Evolutionary conservation across 2,797 vertebrate species (phyloP), one percentile per base, ranked within the genome.

Genomic region (Microchirus variegatus): DNA sequence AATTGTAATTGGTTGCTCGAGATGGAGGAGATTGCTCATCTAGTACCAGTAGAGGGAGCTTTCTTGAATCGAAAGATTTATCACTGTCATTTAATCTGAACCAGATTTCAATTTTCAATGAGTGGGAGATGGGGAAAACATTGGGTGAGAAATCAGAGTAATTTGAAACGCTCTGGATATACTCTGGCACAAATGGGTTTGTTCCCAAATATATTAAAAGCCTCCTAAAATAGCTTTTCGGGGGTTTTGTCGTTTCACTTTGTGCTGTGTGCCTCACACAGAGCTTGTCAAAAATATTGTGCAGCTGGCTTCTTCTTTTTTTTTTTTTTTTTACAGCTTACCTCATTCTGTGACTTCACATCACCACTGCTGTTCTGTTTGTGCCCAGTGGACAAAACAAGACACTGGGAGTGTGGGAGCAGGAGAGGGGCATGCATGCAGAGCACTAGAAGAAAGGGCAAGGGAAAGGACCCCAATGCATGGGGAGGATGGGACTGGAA

Each of bases 71-170:
- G 70, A 73, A 74, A 77, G 70, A 75, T 86, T 90, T 89, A 91
- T 92, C 89, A 88, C 66, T 78, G 78, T 87, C 72, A 87, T 86
- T 90, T 90, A 81, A 90, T 91, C 87, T 91, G 89, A 90, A 89
- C 87, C 80, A 84, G 90, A 90, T 92, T 90, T 91, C 87, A 92
- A 90, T 91, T 92, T 92, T 81, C 86, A 85, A 85, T 84, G 89
- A 89, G 90, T 90, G 87, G 88, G 89, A 90, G 88, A 90, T 88
- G 83, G 82, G 83, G 82, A 80, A 88, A 90, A 90, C 90, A 90
- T 88, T 87, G 86, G 79, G 90, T 91, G 87, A 88, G 82, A 91
- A 91, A 92, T 90, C 88, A 84, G 81, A 84, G 50, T 88, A 81
- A 92, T 92, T 91, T 86, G 87, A 84, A 87, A 90, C 71, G 83